A percentile compares a stretch with the other conserved stretches of the same genome.
These are phyloP conservation scores for Petrocephalus zakoni DNA, from an alignment of 2,113 vertebrate genomes.

Conservation along the genomic window DNA sequence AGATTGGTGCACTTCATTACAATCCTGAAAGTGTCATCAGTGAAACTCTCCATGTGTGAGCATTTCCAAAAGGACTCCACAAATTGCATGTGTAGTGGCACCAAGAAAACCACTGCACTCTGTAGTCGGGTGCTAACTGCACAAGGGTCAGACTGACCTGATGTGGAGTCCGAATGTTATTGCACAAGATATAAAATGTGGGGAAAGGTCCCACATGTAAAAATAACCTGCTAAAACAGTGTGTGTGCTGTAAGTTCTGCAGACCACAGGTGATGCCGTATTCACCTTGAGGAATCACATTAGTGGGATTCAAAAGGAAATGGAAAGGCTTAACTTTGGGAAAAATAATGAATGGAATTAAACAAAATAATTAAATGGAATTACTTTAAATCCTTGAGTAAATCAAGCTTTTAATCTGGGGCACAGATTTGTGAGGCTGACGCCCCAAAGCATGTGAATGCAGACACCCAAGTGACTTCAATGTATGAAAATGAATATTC, in stretches of 20 bases:
- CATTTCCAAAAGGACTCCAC: not conserved
- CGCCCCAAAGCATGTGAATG: not conserved
- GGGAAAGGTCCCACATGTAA: not conserved
- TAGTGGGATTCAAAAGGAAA: not conserved
- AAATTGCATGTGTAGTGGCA: not conserved
- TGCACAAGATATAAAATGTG: not conserved
- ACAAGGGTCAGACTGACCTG: not conserved
- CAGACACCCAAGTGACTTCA: not conserved
- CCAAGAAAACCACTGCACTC: not conserved
- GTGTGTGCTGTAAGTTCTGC: not conserved
- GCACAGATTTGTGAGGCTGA: not conserved
- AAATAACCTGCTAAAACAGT: not conserved
- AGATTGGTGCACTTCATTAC: not conserved
- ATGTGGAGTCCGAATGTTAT: not conserved
- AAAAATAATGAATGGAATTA: not conserved
- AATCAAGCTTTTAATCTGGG: constrained; percentile 4
- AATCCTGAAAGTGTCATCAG: not conserved
- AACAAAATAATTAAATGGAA: constrained; percentile 1
- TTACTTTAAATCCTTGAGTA: not conserved
- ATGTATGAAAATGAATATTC: not conserved
- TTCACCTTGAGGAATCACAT: not conserved
- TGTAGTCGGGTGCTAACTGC: not conserved
- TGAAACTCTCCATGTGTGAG: not conserved
- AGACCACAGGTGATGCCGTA: not conserved
- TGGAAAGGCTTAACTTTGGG: not conserved